Base-by-base conservation (phyloP, 2,113 vertebrate genomes). In the Calonectris borealis region DNA sequence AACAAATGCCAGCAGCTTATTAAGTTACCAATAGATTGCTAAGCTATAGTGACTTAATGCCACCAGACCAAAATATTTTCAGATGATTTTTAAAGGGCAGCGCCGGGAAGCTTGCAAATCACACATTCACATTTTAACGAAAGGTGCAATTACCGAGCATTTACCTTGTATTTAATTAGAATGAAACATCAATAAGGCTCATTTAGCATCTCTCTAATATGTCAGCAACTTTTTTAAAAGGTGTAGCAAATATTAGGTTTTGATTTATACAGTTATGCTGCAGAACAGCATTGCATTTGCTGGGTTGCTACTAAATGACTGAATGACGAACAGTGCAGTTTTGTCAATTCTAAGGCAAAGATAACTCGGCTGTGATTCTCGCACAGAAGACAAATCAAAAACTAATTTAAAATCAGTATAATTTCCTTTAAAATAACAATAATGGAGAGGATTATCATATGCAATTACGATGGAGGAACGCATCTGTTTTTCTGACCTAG, bases 151-250 rank as follows among this genome's bases (percentile, higher is more conserved):
- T 96, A 94, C 77, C 22, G 9, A 95, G 68, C 65, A 93, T 97
- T 97, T 97, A 97, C 94, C 91, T 92, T 94, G 42, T 80, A 96
- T 96, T 97, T 97, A 97, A 98, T 98, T 97, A 97, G 92, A 95
- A 96, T 79, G 95, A 97, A 97, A 95, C 93, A 97, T 91, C 97
- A 97, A 90, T 94, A 96, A 97, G 78, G 83, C 36, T 97, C 95
- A 91, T 95, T 97, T 96, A 94, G 60, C 40, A 13, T 93, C 83
- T 83, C 92, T 97, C 85, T 92, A 92, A 89, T 95, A 89, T 89
- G 93, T 90, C 96, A 95, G 72, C 83, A 95, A 87, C 82, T 95
- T 97, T 96, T 97, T 96, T 54, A 62, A 96, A 85, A 96, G 86
- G 86, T 48, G 2, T 80, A 97, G 66, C 73, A 97, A 97, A 90